Evolutionary conservation across 2,113 vertebrate species (phyloP), one percentile per base, ranked within the genome.

Genomic region (Beaufortia kweichowensis): DNA sequence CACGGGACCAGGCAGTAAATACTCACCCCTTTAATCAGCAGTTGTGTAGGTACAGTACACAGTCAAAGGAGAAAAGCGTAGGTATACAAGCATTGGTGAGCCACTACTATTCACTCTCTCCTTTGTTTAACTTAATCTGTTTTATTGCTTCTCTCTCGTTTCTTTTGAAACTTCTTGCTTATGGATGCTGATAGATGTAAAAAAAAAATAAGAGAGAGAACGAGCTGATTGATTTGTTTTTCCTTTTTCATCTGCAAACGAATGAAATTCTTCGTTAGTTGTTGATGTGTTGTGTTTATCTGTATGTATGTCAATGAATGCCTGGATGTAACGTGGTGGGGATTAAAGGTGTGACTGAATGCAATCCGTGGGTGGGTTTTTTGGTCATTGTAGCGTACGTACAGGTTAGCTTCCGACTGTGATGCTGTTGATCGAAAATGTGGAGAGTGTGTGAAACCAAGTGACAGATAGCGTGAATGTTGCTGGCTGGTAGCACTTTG

Each of bases 1-100:
- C 95, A 95, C 95, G 93, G 97, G 94, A 98, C 95, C 92, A 95
- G 96, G 96, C 95, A 96, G 95, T 99, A 99, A 97, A 98, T 98
- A 96, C 95, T 94, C 97, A 95, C 93, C 88, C 93, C 94, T 96
- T 97, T 94, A 98, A 97, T 95, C 97, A 96, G 93, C 95, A 95
- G 96, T 97, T 92, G 90, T 92, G 96, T 99, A 99, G 97, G 95
- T 98, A 96, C 90, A 90, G 95, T 98, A 95, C 91, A 91, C 88
- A 91, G 89, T 87, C 86, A 90, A 90, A 87, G 91, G 82, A 95
- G 95, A 94, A 96, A 95, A 95, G 92, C 97, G 97, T 98, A 98
- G 97, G 97, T 99, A 98, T 98, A 93, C 95, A 92, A 96, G 93
- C 91, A 97, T 95, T 94, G 97, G 96, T 98, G 96, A 99, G 96